Conservation (phyloP, 2,113 vertebrate species). For the Platysteira castanea region DNA sequence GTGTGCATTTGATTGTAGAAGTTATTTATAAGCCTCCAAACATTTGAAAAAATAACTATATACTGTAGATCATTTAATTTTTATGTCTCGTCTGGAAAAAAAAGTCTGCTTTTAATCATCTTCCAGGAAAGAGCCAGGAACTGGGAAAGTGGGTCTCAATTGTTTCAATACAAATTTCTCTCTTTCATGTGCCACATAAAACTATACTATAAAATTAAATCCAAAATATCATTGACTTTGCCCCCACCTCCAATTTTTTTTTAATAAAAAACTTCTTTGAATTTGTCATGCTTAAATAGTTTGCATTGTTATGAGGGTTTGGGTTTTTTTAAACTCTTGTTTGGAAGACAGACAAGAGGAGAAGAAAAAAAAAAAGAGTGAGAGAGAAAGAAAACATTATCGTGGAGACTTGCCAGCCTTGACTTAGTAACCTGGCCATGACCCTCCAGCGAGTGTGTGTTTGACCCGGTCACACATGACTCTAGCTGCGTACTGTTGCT, state of each 20-base stretch:
- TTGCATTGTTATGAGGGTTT: conserved; percentile 47
- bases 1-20: conserved; percentile 66
- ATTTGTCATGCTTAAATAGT: conserved; percentile 44
- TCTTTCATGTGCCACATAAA: conserved; percentile 64
- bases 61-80: conserved; percentile 65
- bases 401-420: conserved; percentile 62
- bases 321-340: neutral
- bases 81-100: conserved; percentile 63
- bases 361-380: neutral
- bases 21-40: conserved; percentile 77
- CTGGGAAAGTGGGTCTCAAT: conserved; percentile 53
- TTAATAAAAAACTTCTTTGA: conserved; percentile 53
- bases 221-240: conserved; percentile 36
- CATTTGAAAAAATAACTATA: conserved; percentile 41
- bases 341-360: conserved; percentile 31
- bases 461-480: conserved; percentile 71
- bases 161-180: conserved; percentile 59
- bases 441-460: conserved; percentile 73
- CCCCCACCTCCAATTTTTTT: neutral
- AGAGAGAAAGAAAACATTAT: conserved; percentile 64
- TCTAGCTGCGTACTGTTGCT: conserved; percentile 66
- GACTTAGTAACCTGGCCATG: conserved; percentile 79
- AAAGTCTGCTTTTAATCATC: conserved; percentile 77
- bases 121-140: conserved; percentile 62
- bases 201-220: conserved; percentile 51